Evolutionary conservation across 2,888 invertebrate genomes (phyloP).

Genomic region (Eristalis tenax): DNA sequence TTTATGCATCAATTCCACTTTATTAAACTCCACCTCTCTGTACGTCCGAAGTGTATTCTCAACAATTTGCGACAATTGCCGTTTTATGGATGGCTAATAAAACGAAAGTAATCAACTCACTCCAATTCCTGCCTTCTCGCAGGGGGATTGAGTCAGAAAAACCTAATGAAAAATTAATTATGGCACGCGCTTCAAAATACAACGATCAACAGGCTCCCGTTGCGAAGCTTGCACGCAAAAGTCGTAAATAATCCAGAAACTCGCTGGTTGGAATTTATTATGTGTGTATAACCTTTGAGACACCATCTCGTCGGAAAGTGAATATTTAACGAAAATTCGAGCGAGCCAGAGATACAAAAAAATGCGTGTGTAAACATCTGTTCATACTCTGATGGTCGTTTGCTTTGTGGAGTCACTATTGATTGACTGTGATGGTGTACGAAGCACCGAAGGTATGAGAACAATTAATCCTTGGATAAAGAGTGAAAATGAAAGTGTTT

Average conservation of each 20-base stretch:
- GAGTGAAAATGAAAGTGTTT: slow-evolving; percentile 41
- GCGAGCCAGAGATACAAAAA: background rate
- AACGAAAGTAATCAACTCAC: background rate
- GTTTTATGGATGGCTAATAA: background rate
- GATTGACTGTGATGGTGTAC: background rate
- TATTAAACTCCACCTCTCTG: background rate
- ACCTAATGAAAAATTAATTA: slow-evolving; percentile 12
- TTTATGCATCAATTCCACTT: background rate
- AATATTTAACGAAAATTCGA: slow-evolving; percentile 3
- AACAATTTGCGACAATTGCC: background rate
- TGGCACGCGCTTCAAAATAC: slow-evolving; percentile 12
- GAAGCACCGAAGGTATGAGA: background rate
- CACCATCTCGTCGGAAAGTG: slow-evolving; percentile 5
- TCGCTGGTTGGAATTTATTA: background rate
- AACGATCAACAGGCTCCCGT: slow-evolving; percentile 32
- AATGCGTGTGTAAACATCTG: slow-evolving; percentile 12
- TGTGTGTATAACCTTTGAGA: background rate
- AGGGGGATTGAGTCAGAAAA: background rate
- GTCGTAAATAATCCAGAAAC: slow-evolving; percentile 21
- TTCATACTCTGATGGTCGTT: slow-evolving; percentile 11
- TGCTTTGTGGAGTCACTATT: background rate
- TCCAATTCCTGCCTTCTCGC: background rate
- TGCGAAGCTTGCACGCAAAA: slow-evolving; percentile 9
- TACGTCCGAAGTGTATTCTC: background rate
- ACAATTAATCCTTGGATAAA: background rate